phyloP scores from a whole-genome alignment of 2,113 vertebrate species.

The Chaetorhynchus papuensis region DNA sequence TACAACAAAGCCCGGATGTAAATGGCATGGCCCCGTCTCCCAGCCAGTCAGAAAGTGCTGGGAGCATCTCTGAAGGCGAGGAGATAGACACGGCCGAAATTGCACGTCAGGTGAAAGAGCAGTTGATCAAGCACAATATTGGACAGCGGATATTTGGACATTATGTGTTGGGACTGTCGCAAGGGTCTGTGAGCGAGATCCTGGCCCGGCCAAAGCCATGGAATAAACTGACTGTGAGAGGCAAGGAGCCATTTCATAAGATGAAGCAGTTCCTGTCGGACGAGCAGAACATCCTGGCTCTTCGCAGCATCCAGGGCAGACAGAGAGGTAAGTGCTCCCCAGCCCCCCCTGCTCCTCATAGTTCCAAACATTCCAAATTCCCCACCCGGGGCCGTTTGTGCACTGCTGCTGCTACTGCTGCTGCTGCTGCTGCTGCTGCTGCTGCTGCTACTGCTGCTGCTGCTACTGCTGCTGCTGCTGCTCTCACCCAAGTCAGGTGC shows the following conservation, averaged over 20 bases:
- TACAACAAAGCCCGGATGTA: constrained; percentile 89
- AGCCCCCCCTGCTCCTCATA: not conserved
- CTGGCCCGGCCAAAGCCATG: constrained; percentile 95
- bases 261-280: constrained; percentile 98
- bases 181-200: constrained; percentile 96
- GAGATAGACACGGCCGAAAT: constrained; percentile 96
- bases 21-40: constrained; percentile 91
- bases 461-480: not conserved
- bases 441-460: not conserved
- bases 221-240: constrained; percentile 94
- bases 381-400: fast-evolving
- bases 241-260: constrained; percentile 98
- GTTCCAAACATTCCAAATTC: not conserved
- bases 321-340: constrained; percentile 86
- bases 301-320: constrained; percentile 95
- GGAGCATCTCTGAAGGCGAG: constrained; percentile 88
- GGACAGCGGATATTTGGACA: constrained; percentile 96
- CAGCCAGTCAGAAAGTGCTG: constrained; percentile 90
- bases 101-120: constrained; percentile 95
- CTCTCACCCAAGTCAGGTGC: not conserved
- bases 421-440: not conserved
- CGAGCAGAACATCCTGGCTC: constrained; percentile 94
- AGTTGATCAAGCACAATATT: constrained; percentile 98
- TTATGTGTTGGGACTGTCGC: constrained; percentile 94
- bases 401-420: not conserved